Percentiles rank a stretch among this genome's conserved stretches.
Conservation (phyloP, 2,888 invertebrate genomes). For the Andrena marginata region DNA sequence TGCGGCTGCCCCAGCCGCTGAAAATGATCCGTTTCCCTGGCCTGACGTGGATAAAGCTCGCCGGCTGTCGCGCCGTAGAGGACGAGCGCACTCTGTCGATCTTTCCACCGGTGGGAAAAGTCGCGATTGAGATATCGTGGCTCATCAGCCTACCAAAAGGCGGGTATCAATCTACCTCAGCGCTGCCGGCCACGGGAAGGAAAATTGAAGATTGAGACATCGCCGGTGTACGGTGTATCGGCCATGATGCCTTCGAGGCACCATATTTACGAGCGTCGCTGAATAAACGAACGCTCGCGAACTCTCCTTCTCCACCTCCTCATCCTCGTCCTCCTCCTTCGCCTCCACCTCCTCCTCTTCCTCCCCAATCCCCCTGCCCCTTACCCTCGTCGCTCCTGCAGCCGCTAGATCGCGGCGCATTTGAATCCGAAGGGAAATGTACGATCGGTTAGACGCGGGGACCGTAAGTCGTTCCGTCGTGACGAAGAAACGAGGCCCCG, state of each 20-base stretch:
- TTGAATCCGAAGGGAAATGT: slow-evolving; percentile 80
- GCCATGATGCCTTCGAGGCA: slow-evolving; percentile 80
- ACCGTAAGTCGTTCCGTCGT: slow-evolving; percentile 64
- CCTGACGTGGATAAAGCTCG: slow-evolving; percentile 23
- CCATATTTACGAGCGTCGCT: slow-evolving; percentile 84
- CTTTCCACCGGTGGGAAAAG: slow-evolving; percentile 17
- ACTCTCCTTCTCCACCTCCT: slow-evolving; percentile 31
- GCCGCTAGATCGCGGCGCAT: slow-evolving; percentile 73
- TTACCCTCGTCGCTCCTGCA: slow-evolving; percentile 44
- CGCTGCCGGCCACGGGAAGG: slow-evolving; percentile 78
- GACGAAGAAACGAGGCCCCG: slow-evolving; percentile 54
- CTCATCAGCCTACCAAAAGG: slow-evolving; percentile 50
- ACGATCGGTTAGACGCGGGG: slow-evolving; percentile 70
- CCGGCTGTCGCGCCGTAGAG: neutral
- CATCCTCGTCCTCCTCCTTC: slow-evolving; percentile 49
- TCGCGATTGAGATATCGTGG: slow-evolving; percentile 53
- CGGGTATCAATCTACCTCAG: slow-evolving; percentile 63
- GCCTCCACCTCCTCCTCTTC: slow-evolving; percentile 66
- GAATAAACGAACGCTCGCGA: slow-evolving; percentile 76
- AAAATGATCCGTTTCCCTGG: slow-evolving; percentile 30
- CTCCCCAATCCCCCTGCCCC: slow-evolving; percentile 59
- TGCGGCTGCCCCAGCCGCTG: neutral
- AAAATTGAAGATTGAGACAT: slow-evolving; percentile 82
- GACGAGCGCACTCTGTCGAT: slow-evolving; percentile 19
- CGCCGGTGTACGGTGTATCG: slow-evolving; percentile 77